A percentile compares a stretch with the other conserved stretches of the same genome.
These are phyloP conservation scores for Ciconia stormi DNA, from an alignment of 2,113 vertebrate genomes.

Conservation along the genomic window DNA sequence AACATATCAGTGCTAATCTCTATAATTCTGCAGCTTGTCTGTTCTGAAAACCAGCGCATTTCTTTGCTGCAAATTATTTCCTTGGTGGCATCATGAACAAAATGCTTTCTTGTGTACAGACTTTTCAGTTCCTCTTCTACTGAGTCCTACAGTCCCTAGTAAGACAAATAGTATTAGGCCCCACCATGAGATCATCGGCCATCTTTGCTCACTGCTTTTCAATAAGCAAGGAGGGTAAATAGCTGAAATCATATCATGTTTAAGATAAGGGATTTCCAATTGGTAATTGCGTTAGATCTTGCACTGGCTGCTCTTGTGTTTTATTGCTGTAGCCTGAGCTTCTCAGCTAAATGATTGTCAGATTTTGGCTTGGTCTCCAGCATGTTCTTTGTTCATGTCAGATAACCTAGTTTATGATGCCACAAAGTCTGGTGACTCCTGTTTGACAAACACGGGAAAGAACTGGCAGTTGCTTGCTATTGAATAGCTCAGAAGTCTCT, in stretches of 20 bases:
- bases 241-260: not conserved
- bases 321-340: not conserved
- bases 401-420: not conserved
- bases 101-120: not conserved
- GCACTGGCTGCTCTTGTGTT: not conserved
- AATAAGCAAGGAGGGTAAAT: not conserved
- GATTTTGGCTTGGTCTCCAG: not conserved
- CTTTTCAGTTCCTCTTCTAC: not conserved
- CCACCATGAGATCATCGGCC: not conserved
- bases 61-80: not conserved
- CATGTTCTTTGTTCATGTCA: not conserved
- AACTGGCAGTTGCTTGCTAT: not conserved
- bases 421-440: not conserved
- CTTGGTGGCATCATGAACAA: not conserved
- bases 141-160: not conserved
- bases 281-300: not conserved
- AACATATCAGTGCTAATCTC: not conserved
- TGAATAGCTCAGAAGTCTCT: not conserved
- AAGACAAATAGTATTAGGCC: not conserved
- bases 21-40: not conserved
- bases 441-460: not conserved
- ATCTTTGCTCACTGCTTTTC: not conserved
- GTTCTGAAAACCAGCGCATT: not conserved
- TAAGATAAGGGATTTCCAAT: not conserved
- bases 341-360: not conserved